Conservation (phyloP, 2,113 vertebrate genomes). For the Prunella fulvescens region DNA sequence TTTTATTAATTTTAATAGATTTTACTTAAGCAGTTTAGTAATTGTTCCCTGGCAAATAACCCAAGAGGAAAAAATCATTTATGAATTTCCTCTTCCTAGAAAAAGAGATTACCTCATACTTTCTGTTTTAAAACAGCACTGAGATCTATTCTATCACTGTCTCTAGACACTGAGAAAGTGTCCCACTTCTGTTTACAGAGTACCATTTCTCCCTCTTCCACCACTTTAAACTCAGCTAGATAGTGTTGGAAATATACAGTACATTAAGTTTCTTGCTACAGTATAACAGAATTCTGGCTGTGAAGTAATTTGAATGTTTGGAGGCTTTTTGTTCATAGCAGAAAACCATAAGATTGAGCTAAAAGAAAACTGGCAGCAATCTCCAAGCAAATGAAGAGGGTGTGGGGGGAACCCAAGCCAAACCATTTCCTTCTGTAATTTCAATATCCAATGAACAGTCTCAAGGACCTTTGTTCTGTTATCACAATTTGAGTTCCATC, state of each 20-base stretch:
- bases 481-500: neutral
- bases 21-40: neutral
- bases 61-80: neutral
- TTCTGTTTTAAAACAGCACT: neutral
- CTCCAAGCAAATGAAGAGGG: neutral
- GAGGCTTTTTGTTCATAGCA: neutral
- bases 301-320: neutral
- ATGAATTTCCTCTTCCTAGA: neutral
- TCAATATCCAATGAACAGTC: neutral
- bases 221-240: neutral
- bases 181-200: neutral
- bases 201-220: neutral
- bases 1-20: neutral
- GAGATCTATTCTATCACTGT: no score
- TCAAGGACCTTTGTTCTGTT: neutral
- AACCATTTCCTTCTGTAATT: neutral
- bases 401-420: neutral
- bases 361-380: neutral
- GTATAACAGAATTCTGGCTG: neutral
- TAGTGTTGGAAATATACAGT: neutral
- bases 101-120: neutral
- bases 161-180: no score
- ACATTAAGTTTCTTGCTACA: neutral
- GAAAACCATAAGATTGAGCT: neutral
- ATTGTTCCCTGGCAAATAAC: neutral